phyloP scores from a whole-genome alignment of 2,888 invertebrate species.

The Idaea straminata region DNA sequence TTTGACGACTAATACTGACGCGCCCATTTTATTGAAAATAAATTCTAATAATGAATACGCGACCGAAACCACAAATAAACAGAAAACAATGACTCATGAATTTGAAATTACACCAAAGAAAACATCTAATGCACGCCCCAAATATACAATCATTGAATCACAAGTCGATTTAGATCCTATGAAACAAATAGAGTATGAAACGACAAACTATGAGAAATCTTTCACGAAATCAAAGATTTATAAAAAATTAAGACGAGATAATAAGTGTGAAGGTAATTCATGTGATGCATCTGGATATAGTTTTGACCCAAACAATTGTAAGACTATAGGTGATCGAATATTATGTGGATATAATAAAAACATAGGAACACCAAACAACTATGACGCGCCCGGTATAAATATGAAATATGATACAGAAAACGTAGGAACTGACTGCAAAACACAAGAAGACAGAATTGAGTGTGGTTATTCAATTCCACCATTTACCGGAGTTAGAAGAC shows the following conservation, averaged over 20 bases:
- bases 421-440: slow-evolving; percentile 49
- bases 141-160: not conserved
- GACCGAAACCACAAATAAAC: not conserved
- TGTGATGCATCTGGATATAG: slow-evolving; percentile 40
- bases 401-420: slow-evolving; percentile 34
- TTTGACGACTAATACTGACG: not conserved
- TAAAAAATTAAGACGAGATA: slow-evolving; percentile 4
- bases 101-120: not conserved
- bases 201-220: not conserved
- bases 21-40: not conserved
- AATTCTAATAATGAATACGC: not conserved
- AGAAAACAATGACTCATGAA: not conserved
- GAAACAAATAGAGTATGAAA: slow-evolving; percentile 4
- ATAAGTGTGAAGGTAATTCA: not conserved
- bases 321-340: slow-evolving; percentile 44
- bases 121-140: not conserved
- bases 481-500: slow-evolving; percentile 25
- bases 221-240: slow-evolving; percentile 6
- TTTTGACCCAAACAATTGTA: slow-evolving; percentile 50
- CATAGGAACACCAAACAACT: slow-evolving; percentile 31
- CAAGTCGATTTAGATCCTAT: not conserved
- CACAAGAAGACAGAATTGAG: slow-evolving; percentile 58
- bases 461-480: slow-evolving; percentile 53
- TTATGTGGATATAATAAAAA: slow-evolving; percentile 67
- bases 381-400: slow-evolving; percentile 20